Evolutionary conservation across 2,888 invertebrate species (phyloP).

Genomic region (Dermolepida albohirtum): DNA sequence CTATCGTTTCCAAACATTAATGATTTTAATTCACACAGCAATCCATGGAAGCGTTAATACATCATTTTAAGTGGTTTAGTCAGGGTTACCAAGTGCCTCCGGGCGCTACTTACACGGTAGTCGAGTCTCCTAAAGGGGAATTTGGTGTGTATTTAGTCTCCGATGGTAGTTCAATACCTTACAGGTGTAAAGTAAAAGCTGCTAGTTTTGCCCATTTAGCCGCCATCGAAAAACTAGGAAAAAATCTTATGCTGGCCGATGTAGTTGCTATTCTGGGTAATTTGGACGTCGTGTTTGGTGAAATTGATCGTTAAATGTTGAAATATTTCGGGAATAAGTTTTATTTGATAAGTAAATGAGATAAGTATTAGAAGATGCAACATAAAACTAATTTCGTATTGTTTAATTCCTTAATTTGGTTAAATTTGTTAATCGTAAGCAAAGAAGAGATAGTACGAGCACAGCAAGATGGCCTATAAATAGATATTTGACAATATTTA

Average conservation of each 20-base stretch:
- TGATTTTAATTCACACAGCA: slow-evolving; percentile 64
- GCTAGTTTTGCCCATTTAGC: slow-evolving; percentile 90
- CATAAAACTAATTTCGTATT: too few species aligned
- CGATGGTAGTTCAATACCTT: slow-evolving; percentile 95
- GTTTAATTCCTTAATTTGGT: too few species aligned
- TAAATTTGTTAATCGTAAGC: too few species aligned
- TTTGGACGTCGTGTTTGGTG: slow-evolving; percentile 91
- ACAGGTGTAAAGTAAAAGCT: slow-evolving; percentile 91
- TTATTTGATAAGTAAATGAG: too few species aligned
- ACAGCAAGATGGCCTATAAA: too few species aligned
- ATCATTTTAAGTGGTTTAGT: slow-evolving; percentile 97
- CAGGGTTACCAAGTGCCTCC: slow-evolving; percentile 98
- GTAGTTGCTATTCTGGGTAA: slow-evolving; percentile 98
- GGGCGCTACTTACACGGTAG: slow-evolving; percentile 92
- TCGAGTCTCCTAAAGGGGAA: slow-evolving; percentile 98
- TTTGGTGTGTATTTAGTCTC: slow-evolving; percentile 97
- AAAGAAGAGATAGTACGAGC: too few species aligned
- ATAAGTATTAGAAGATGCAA: too few species aligned
- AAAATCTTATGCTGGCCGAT: slow-evolving; percentile 93
- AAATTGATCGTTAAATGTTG: slow-evolving; percentile 82
- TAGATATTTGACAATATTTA: too few species aligned
- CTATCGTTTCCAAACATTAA: slow-evolving; percentile 34
- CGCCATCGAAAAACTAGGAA: slow-evolving; percentile 87
- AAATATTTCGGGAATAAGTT: too few species aligned
- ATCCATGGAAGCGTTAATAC: slow-evolving; percentile 97